Evolutionary conservation across 2,113 vertebrate genomes (phyloP), one percentile per base, ranked within the genome.

Genomic region (Sapayoa aenigma): DNA sequence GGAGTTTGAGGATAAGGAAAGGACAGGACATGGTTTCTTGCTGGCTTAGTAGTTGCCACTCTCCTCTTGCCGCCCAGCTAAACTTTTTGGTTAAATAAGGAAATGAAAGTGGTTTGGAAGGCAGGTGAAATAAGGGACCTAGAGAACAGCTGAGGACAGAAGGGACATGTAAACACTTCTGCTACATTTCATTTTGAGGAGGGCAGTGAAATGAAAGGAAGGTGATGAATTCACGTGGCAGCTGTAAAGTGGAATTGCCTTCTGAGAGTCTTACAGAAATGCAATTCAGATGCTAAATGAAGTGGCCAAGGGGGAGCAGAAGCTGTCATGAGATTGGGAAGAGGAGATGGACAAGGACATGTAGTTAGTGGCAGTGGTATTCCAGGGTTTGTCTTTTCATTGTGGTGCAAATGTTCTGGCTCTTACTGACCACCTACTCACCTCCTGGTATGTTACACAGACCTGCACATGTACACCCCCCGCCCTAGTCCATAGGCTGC

Each of bases 391-490:
- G 44, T 60, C 46, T 27, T n/a, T 83, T n/a, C 5, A 0, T 9
- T 42, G 58, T 37, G 76, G 27, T 47, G 41, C 53, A 33, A 14
- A 31, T 19, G 13, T 47, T 19, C 35, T 60, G 44, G 9, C 25
- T 25, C 39, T 52, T 25, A 12, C 7, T 59, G n/a, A 22, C 12
- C 0, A 0, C 1, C 25, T 30, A 21, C 17, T 50, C 74, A 62
- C 49, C 52, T 47, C 28, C 24, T 37, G 37, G 39, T 50, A 6
- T 8, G 49, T 35, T 44, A 15, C 66, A 24, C 8, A 31, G 69
- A 19, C 1, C 0, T 17, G 49, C 33, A 23, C 2, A 3, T 1
- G 11, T 4, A 4, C 3, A 3, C 21, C 33, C 18, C n/a, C n/a
- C n/a, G n/a, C n/a, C 42, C 39, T 22, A 11, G 33, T 59, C 30